Percentiles rank a stretch among this genome's conserved stretches.
phyloP scores from a whole-genome alignment of 2,888 invertebrate genomes.

The Dorcus hopei region DNA sequence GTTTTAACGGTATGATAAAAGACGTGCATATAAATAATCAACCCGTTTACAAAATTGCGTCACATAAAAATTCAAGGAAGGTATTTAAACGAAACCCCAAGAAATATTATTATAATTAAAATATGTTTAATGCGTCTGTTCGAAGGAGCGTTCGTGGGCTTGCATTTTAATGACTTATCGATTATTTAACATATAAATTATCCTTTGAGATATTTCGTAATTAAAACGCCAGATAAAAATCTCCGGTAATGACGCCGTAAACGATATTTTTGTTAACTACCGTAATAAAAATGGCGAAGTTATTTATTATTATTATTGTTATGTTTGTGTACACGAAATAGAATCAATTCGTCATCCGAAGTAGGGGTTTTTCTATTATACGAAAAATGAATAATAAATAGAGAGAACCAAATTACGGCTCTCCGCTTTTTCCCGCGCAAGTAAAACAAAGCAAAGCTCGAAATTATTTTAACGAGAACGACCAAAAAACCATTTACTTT shows the following conservation, averaged over 20 bases:
- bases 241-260: constrained; percentile 32
- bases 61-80: background rate
- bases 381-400: constrained; percentile 17
- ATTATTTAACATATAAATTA: constrained; percentile 38
- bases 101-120: constrained; percentile 31
- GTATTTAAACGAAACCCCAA: constrained; percentile 8
- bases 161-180: constrained; percentile 40
- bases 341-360: no score
- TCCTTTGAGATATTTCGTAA: constrained; percentile 30
- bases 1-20: background rate
- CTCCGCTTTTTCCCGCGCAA: constrained; percentile 18
- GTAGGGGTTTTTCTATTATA: background rate
- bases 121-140: constrained; percentile 14
- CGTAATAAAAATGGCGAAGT: constrained; percentile 27
- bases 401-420: constrained; percentile 12
- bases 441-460: constrained; percentile 30
- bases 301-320: constrained; percentile 15
- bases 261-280: constrained; percentile 35
- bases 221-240: constrained; percentile 35
- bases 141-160: constrained; percentile 28
- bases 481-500: constrained; percentile 32
- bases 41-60: background rate
- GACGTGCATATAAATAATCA: background rate
- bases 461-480: constrained; percentile 38
- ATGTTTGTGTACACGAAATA: no score